Evolutionary conservation across 2,797 vertebrate genomes (phyloP).

Genomic region (Serranus cabrilla): DNA sequence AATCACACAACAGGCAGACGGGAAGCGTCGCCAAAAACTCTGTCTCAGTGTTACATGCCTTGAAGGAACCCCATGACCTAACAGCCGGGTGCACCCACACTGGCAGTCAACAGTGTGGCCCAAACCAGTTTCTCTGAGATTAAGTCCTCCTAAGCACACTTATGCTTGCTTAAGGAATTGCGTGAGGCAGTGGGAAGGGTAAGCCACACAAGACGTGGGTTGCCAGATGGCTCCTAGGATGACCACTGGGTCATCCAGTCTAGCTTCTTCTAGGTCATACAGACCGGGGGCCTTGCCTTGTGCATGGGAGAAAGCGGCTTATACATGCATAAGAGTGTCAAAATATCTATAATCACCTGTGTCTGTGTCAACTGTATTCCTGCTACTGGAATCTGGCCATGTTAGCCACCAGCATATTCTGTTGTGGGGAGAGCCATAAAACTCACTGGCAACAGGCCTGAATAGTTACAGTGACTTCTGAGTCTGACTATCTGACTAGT

Average conservation of each 20-base stretch:
- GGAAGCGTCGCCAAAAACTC: constrained; percentile 27
- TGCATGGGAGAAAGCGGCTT: constrained; percentile 80
- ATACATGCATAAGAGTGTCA: constrained; percentile 66
- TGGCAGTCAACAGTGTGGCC: constrained; percentile 65
- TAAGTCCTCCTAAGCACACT: constrained; percentile 83
- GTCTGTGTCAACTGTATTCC: constrained; percentile 51
- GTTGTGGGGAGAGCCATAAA: constrained; percentile 23
- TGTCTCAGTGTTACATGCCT: constrained; percentile 55
- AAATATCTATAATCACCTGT: constrained; percentile 70
- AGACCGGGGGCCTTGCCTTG: constrained; percentile 60
- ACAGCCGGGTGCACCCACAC: constrained; percentile 56
- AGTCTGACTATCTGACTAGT: not conserved
- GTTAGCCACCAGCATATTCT: not conserved
- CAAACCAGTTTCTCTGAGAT: constrained; percentile 82
- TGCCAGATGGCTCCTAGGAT: constrained; percentile 85
- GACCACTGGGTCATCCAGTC: constrained; percentile 84
- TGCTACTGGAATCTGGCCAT: constrained; percentile 26
- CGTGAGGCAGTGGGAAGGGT: constrained; percentile 78
- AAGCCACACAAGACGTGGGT: constrained; percentile 79
- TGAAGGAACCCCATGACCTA: constrained; percentile 77
- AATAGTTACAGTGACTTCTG: constrained; percentile 15
- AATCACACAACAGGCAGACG: constrained; percentile 49
- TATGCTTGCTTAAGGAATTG: constrained; percentile 84
- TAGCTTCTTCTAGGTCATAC: constrained; percentile 82
- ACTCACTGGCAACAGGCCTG: constrained; percentile 30